Base-by-base conservation (phyloP, 2,797 vertebrate species). In the Myripristis murdjan region DNA sequence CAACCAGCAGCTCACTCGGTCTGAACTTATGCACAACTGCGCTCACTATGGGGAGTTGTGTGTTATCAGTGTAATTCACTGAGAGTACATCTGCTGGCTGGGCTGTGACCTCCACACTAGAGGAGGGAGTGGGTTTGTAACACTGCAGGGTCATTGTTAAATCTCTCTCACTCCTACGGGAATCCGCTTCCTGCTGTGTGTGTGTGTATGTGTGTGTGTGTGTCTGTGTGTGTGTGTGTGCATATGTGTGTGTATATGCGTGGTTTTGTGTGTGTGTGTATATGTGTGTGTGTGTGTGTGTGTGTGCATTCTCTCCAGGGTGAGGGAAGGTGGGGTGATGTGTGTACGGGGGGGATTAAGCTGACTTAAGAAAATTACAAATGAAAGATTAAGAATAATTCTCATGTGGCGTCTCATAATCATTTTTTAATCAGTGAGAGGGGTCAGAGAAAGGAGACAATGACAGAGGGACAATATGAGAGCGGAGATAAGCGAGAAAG, bases 351-450 rank as follows among this genome's bases (percentile, higher is more conserved):
- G 76, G 67, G 83, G 91, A 91, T 91, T 94, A 94, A 90, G 87
- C 87, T 91, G 92, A 92, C 64, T 94, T 93, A 91, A 93, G 86
- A 93, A 94, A 94, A 95, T 93, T 91, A 94, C 90, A 92, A 94
- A 94, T 87, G 84, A 90, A 90, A 93, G 92, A 94, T 94, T 94
- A 94, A 91, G 90, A 94, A 93, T 89, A 91, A 93, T 92, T 94
- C 92, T 93, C 92, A 85, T 89, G 92, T 89, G 90, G 89, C 85
- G 78, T 90, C 90, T 93, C 90, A 94, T 93, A 94, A 93, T 94
- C 89, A 92, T 93, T 92, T 93, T 93, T 93, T 93, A 94, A 95
- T 93, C 93, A 94, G 91, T 55, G 79, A 90, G 87, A 87, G 79
- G 88, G 92, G 90, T 92, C 87, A 89, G 74, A 75, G 84, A 85